These are phyloP conservation scores for Todus mexicanus DNA, from an alignment of 2,797 vertebrate species.

Conservation along the genomic window DNA sequence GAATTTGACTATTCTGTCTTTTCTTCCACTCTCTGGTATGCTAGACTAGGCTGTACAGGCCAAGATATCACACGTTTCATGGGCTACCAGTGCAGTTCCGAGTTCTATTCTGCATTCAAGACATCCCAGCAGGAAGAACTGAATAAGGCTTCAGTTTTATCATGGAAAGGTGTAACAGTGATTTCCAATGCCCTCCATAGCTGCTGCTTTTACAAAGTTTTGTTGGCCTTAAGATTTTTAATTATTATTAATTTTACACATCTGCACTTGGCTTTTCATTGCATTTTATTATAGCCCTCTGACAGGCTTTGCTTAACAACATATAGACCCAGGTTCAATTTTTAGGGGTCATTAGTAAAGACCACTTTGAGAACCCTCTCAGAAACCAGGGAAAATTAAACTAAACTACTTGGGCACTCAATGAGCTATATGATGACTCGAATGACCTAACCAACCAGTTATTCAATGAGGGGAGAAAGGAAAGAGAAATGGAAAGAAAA, in stretches of 20 bases:
- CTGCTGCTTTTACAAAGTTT: neutral
- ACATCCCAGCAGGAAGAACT: neutral
- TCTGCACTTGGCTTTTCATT: neutral
- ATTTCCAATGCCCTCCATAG: neutral
- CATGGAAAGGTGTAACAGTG: neutral
- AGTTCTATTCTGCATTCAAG: neutral
- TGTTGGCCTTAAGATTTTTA: neutral
- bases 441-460: slow-evolving; percentile 3
- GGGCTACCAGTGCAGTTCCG: neutral
- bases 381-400: slow-evolving; percentile 32
- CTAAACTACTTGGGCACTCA: slow-evolving; percentile 10
- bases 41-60: neutral
- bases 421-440: neutral
- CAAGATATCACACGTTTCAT: neutral
- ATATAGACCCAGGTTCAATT: neutral
- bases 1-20: neutral
- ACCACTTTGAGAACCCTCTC: neutral
- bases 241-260: neutral
- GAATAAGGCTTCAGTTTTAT: neutral
- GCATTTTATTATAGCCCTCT: neutral
- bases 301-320: neutral
- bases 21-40: neutral
- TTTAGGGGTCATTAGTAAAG: slow-evolving; percentile 24
- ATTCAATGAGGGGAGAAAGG: neutral
- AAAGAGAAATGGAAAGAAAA: neutral